phyloP scores from a whole-genome alignment of 2,113 vertebrate species.

The Ia io region DNA sequence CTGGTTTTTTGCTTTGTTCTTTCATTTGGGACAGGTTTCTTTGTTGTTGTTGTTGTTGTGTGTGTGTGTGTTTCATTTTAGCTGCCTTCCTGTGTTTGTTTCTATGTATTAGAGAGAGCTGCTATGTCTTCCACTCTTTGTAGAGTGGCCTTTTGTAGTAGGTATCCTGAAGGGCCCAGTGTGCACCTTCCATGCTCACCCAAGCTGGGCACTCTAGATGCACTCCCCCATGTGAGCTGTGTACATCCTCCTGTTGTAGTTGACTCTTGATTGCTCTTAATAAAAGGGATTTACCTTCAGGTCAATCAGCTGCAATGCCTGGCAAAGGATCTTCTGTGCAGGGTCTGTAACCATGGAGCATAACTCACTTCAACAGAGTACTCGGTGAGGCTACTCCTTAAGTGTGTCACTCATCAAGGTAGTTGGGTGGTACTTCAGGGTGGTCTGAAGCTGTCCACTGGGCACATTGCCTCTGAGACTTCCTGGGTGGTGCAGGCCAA shows the following conservation, averaged over 20 bases:
- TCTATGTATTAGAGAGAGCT: background rate
- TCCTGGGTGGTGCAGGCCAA: background rate
- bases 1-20: background rate
- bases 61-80: background rate
- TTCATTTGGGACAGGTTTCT: background rate
- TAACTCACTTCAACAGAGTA: background rate
- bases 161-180: background rate
- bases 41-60: too few relatives aligned
- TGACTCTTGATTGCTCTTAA: background rate
- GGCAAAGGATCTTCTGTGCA: background rate
- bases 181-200: background rate
- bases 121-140: background rate
- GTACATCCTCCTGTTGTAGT: background rate
- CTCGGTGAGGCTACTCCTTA: background rate
- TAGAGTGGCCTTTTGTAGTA: background rate
- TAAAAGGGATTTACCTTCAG: background rate
- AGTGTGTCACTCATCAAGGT: background rate
- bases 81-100: background rate
- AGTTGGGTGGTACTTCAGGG: background rate
- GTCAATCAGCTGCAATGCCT: background rate
- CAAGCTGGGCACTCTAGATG: background rate
- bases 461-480: background rate
- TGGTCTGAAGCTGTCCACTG: background rate
- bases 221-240: background rate
- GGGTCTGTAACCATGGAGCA: background rate